Conservation (phyloP, 2,797 vertebrate genomes). For the Taeniopygia guttata region DNA sequence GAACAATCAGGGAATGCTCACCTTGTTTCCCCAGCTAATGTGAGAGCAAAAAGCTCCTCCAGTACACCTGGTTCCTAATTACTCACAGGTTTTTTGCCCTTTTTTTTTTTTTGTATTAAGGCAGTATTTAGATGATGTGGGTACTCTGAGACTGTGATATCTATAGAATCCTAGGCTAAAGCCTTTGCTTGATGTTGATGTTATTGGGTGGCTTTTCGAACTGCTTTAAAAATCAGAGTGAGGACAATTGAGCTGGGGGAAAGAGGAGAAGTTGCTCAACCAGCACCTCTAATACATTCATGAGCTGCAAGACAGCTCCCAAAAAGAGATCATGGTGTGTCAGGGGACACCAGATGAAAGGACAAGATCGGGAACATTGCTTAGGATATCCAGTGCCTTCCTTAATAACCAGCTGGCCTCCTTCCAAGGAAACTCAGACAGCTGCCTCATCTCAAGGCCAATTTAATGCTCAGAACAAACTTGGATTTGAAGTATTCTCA, state of each 20-base stretch:
- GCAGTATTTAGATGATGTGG: not conserved
- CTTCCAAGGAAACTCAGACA: slow-evolving; percentile 32
- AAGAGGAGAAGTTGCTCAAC: not conserved
- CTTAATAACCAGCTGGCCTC: not conserved
- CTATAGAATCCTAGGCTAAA: not conserved
- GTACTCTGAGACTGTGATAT: not conserved
- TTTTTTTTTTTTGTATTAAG: not conserved
- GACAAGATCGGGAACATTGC: not conserved
- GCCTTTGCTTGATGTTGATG: not conserved
- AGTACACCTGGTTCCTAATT: not conserved
- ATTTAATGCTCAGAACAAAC: slow-evolving; percentile 16
- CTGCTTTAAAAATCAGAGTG: not conserved
- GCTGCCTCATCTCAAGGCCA: slow-evolving; percentile 40
- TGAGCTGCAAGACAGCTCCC: not conserved
- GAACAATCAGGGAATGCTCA: rapidly evolving
- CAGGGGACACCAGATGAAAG: slow-evolving; percentile 12
- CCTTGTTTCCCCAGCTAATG: not conserved
- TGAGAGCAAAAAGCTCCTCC: not conserved
- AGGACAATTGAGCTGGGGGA: not conserved
- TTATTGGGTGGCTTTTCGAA: not conserved
- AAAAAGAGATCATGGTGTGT: not conserved
- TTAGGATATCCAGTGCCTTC: not conserved
- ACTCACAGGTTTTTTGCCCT: not conserved
- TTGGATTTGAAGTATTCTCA: not conserved
- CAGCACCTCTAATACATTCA: not conserved